Percentiles rank a stretch among this genome's conserved stretches.
phyloP scores from a whole-genome alignment of 1,140 invertebrate genomes.

The Stegodyphus dumicola region DNA sequence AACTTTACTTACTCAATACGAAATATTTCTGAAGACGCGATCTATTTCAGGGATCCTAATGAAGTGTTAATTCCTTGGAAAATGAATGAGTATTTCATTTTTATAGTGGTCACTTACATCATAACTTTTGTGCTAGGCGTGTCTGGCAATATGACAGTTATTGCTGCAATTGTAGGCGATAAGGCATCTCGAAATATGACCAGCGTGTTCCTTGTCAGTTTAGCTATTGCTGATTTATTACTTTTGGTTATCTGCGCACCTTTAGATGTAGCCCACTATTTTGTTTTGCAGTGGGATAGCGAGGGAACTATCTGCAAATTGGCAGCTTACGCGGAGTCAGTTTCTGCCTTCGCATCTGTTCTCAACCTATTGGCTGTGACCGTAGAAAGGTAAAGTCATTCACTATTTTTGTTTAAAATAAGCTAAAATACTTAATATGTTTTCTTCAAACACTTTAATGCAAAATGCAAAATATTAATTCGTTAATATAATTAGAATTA shows the following conservation, averaged over 20 bases:
- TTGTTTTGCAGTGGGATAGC: conserved; percentile 63
- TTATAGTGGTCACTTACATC: conserved; percentile 62
- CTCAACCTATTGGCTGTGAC: conserved; percentile 64
- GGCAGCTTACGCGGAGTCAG: conserved; percentile 59
- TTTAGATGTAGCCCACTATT: conserved; percentile 64
- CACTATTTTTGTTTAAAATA: too few relatives aligned
- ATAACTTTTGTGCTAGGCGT: conserved; percentile 63
- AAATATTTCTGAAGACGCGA: conserved; percentile 24
- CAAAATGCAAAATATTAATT: too few relatives aligned
- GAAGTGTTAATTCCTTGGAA: conserved; percentile 62
- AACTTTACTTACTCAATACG: too few relatives aligned
- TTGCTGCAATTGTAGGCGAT: conserved; percentile 56
- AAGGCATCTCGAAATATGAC: conserved; percentile 49
- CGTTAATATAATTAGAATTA: too few relatives aligned
- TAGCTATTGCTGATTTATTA: conserved; percentile 64
- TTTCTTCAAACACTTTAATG: too few relatives aligned
- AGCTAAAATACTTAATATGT: too few relatives aligned
- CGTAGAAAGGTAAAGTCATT: conserved; percentile 62
- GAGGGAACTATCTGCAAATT: conserved; percentile 63
- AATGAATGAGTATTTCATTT: conserved; percentile 57
- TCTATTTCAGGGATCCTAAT: conserved; percentile 54
- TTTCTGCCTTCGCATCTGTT: conserved; percentile 63
- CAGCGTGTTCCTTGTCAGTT: conserved; percentile 63
- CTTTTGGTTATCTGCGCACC: conserved; percentile 64
- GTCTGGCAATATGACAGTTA: conserved; percentile 61